These are phyloP conservation scores for Pteropus rufus DNA, from an alignment of 2,797 vertebrate species.

Conservation along the genomic window DNA sequence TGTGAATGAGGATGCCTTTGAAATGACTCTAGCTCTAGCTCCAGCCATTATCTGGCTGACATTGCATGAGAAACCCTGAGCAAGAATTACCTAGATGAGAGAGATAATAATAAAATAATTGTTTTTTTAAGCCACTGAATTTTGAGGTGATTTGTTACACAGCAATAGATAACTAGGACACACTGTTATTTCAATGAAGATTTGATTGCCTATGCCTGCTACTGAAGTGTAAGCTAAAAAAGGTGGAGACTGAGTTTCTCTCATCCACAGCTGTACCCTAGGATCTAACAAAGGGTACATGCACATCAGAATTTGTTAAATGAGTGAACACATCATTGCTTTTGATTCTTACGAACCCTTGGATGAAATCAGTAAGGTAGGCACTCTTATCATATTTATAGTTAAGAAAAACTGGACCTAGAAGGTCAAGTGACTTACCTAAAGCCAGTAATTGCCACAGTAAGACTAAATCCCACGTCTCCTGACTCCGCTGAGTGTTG, in stretches of 20 bases:
- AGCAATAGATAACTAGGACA: not conserved
- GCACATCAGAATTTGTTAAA: not conserved
- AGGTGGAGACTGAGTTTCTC: not conserved
- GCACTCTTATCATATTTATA: not conserved
- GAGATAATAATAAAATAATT: not conserved
- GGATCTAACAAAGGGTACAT: not conserved
- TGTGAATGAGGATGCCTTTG: not conserved
- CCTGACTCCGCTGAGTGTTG: not conserved
- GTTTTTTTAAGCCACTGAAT: not conserved
- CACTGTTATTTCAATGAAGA: not conserved
- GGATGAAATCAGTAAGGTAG: not conserved
- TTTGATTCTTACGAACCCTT: not conserved
- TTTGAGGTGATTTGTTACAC: not conserved
- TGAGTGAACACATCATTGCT: not conserved
- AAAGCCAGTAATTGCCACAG: not conserved
- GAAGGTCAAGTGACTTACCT: not conserved
- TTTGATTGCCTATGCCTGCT: not conserved
- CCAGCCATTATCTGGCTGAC: not conserved
- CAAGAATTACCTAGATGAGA: not conserved
- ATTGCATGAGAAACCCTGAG: not conserved
- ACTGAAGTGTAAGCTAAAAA: not conserved
- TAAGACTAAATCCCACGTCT: not conserved
- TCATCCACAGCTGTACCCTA: not conserved
- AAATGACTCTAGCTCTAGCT: not conserved
- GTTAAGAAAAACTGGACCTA: not conserved